Base-by-base conservation (phyloP, 2,888 invertebrate species). In the Campaea margaritaria region DNA sequence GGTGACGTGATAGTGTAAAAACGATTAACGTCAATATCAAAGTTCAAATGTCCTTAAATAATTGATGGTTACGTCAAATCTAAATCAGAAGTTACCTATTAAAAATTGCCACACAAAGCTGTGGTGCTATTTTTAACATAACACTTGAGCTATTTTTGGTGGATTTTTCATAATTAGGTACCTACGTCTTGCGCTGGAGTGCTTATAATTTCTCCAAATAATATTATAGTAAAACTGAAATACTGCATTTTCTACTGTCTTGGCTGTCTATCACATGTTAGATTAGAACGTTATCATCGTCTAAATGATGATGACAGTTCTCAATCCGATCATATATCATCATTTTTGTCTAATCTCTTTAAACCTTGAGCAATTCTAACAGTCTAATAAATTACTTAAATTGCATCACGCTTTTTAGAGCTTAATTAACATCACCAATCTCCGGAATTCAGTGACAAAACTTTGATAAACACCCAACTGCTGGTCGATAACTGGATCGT, bases 401-500 rank as follows among this genome's bases (percentile, higher is more conserved):
- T 44, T 52, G 39, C 55, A 44, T 48, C 53, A 53, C 46, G 48
- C 28, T 50, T 61, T 60, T 62, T 39, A 46, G 41, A 13, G n/a
- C 58, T 55, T 60, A 45, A 55, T 52, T 55, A 56, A 51, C 55
- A 12, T 44, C 41, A 14, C 41, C 44, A 44, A 28, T 46, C 27
- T 56, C 48, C 56, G 14, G 43, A 58, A 59, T 47, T 50, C 45
- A 15, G 45, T 51, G 60, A 60, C 60, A 55, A 61, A 56, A 53
- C 53, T 49, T 53, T 53, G 57, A 62, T 57, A 62, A 62, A 62
- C 57, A 53, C 13, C 47, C 56, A 48, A 45, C 55, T 36, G 55
- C 53, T 58, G 58, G 47, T 55, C 45, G 65, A 64, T 64, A 77
- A 77, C 74, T 76, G 72, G 70, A 68, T 70, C 72, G 74, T 82